A percentile compares a stretch with the other conserved stretches of the same genome.
phyloP scores from a whole-genome alignment of 1,140 invertebrate species.

The Drosophila parvula region DNA sequence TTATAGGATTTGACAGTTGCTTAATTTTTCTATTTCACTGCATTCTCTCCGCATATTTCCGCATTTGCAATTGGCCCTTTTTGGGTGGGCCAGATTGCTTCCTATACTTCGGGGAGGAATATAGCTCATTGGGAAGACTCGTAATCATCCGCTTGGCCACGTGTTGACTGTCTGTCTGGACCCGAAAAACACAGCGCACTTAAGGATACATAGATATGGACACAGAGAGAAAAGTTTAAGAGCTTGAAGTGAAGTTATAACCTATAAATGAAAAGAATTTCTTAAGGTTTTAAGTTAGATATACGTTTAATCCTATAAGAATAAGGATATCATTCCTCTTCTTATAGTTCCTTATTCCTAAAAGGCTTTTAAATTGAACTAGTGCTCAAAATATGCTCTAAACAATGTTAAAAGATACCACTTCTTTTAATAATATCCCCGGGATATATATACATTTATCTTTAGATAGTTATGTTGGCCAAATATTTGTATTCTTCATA shows the following conservation, averaged over 20 bases:
- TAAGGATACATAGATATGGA: constrained; percentile 10
- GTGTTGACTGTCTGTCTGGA: constrained; percentile 46
- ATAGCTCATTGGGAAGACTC: constrained; percentile 26
- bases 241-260: neutral
- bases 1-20: constrained; percentile 67
- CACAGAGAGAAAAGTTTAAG: neutral
- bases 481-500: too few species aligned
- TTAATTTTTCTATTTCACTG: constrained; percentile 68
- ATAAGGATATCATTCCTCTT: too few species aligned
- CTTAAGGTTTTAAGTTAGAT: neutral
- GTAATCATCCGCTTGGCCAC: constrained; percentile 44
- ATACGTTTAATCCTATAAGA: too few species aligned
- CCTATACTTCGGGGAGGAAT: neutral
- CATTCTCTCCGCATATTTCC: constrained; percentile 59
- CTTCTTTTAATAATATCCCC: too few species aligned
- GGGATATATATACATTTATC: too few species aligned
- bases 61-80: constrained; percentile 54
- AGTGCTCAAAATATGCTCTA: too few species aligned
- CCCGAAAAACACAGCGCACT: constrained; percentile 16
- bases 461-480: too few species aligned
- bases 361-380: too few species aligned
- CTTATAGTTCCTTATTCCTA: too few species aligned
- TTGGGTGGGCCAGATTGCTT: constrained; percentile 16
- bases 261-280: neutral
- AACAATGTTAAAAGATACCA: too few species aligned